Evolutionary conservation across 2,113 vertebrate genomes (phyloP).

Genomic region (Alexandromys fortis): DNA sequence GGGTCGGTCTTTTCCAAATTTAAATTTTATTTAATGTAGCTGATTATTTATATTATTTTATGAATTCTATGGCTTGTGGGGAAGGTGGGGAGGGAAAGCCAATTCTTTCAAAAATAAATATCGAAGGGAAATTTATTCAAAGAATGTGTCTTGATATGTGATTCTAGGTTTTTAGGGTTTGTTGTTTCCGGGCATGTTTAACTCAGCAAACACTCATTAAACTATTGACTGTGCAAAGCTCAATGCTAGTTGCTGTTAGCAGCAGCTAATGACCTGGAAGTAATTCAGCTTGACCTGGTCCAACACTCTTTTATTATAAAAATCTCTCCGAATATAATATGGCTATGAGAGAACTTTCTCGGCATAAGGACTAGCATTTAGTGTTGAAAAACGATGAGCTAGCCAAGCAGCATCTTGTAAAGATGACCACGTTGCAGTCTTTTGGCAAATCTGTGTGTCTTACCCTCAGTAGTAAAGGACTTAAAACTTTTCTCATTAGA

Average conservation of each 20-base stretch:
- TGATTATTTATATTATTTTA: neutral
- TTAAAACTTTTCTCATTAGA: constrained; percentile 2
- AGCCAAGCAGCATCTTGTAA: neutral
- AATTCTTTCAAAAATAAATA: constrained; percentile 46
- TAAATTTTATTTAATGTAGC: constrained; percentile 48
- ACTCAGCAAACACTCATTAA: constrained; percentile 74
- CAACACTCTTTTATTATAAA: constrained; percentile 49
- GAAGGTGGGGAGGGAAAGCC: neutral
- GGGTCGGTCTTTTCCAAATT: constrained; percentile 48
- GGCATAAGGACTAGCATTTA: constrained; percentile 11
- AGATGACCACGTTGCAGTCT: neutral
- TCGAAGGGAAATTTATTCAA: constrained; percentile 72
- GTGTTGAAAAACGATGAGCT: neutral
- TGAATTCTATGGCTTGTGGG: constrained; percentile 35
- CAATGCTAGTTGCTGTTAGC: constrained; percentile 38
- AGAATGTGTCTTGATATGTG: constrained; percentile 67
- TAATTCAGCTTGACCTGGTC: constrained; percentile 47
- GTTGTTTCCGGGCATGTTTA: constrained; percentile 64
- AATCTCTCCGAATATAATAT: constrained; percentile 9
- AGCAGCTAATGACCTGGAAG: constrained; percentile 56
- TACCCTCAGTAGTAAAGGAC: neutral
- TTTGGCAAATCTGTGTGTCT: neutral
- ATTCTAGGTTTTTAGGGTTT: constrained; percentile 71
- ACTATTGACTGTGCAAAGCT: constrained; percentile 63
- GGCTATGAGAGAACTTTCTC: constrained; percentile 12